Conservation (phyloP, 2,113 vertebrate genomes). For the Microtus montanus region DNA sequence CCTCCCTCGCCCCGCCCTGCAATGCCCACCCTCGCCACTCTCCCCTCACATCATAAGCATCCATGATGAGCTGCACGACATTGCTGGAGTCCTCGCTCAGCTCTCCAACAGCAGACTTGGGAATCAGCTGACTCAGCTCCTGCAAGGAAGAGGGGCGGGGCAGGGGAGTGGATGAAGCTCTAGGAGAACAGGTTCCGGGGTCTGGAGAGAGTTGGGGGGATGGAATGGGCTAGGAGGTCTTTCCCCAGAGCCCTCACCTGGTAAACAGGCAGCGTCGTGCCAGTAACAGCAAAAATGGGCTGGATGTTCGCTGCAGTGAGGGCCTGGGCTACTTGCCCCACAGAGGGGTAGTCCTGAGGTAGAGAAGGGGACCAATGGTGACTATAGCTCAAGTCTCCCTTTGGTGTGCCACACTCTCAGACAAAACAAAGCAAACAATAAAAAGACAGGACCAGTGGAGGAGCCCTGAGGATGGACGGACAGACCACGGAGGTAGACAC, state of each 20-base stretch:
- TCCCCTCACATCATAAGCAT: constrained; percentile 86
- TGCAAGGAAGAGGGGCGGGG: constrained; percentile 48
- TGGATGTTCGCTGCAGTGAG: constrained; percentile 89
- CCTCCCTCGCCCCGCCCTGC: background rate
- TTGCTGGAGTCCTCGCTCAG: constrained; percentile 88
- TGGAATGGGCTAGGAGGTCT: background rate
- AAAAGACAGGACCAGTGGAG: background rate
- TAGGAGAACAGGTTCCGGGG: background rate
- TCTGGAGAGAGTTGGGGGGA: background rate
- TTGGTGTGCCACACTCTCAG: background rate
- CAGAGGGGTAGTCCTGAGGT: constrained; percentile 89
- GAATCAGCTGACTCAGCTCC: constrained; percentile 88
- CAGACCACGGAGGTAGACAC: background rate
- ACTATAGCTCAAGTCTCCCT: background rate
- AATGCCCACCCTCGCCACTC: background rate
- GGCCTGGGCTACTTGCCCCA: constrained; percentile 87
- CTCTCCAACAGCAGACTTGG: constrained; percentile 87
- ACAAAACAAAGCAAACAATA: background rate
- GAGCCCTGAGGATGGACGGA: background rate
- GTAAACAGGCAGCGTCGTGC: constrained; percentile 82
- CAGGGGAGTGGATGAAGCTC: background rate
- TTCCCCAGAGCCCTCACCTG: constrained; percentile 78
- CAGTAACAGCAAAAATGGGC: constrained; percentile 90
- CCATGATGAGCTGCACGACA: constrained; percentile 88
- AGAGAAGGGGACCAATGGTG: background rate